A percentile compares a stretch with the other conserved stretches of the same genome.
phyloP scores from a whole-genome alignment of 2,888 invertebrate species.

The Molorchus minor region DNA sequence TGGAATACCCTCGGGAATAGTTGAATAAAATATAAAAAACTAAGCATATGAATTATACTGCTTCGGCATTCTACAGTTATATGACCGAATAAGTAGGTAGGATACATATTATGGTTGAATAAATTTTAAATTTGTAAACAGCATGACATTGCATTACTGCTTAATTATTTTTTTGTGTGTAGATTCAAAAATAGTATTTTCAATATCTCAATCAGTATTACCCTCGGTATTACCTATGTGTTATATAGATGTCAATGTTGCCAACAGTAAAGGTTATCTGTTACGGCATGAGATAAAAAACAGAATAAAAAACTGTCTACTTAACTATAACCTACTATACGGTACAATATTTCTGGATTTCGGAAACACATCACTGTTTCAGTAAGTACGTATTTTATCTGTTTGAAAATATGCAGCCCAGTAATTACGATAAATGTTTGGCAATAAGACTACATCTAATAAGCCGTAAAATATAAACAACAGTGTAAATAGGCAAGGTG shows the following conservation, averaged over 20 bases:
- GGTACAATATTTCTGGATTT: neutral
- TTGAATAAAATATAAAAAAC: too few species aligned
- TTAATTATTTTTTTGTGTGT: too few species aligned
- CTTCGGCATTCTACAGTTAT: neutral
- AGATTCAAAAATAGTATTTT: constrained; percentile 1
- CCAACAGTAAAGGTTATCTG: too few species aligned
- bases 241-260: too few species aligned
- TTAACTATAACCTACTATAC: neutral
- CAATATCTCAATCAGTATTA: neutral
- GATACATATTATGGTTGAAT: neutral
- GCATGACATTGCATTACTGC: constrained; percentile 9
- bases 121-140: neutral
- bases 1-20: too few species aligned
- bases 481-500: neutral
- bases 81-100: neutral
- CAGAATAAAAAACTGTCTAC: too few species aligned
- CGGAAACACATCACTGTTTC: too few species aligned
- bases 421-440: neutral
- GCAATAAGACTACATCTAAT: constrained; percentile 1
- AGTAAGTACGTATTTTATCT: too few species aligned
- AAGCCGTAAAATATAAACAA: constrained; percentile 4
- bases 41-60: too few species aligned
- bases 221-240: too few species aligned
- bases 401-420: too few species aligned
- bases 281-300: too few species aligned